A percentile compares a stretch with the other conserved stretches of the same genome.
Evolutionary conservation across 2,888 invertebrate species (phyloP).

Genomic region (Sesia apiformis): DNA sequence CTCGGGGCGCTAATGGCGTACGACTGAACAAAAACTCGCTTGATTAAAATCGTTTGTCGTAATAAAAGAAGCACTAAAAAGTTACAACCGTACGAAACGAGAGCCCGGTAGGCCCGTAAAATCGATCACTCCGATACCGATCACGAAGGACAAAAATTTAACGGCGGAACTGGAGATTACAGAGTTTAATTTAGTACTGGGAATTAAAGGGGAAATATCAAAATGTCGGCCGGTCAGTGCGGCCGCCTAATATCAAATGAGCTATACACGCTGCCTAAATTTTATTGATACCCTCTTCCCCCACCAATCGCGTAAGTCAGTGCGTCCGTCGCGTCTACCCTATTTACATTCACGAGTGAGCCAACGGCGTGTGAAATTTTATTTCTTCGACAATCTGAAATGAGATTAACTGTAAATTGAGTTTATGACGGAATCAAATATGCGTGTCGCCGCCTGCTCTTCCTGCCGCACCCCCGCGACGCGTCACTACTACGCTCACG

Average conservation of each 20-base stretch:
- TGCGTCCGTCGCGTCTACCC: conserved; percentile 25
- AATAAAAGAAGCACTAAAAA: conserved; percentile 72
- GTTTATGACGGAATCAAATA: conserved; percentile 70
- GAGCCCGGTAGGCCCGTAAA: conserved; percentile 64
- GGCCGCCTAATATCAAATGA: conserved; percentile 44
- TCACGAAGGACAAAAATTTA: conserved; percentile 61
- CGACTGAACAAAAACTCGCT: conserved; percentile 67
- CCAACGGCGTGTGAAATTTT: conserved; percentile 68
- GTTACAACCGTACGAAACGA: conserved; percentile 64
- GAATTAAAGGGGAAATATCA: conserved; percentile 50
- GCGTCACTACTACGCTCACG: conserved; percentile 31
- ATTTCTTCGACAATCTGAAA: conserved; percentile 72
- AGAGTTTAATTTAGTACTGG: conserved; percentile 45
- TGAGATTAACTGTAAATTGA: conserved; percentile 72
- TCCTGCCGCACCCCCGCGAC: conserved; percentile 2
- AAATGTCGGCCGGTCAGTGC: conserved; percentile 33
- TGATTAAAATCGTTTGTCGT: conserved; percentile 75
- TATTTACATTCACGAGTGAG: conserved; percentile 59
- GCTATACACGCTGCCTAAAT: conserved; percentile 51
- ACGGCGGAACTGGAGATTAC: conserved; percentile 45
- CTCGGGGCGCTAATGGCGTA: conserved; percentile 61
- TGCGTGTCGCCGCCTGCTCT: conserved; percentile 39
- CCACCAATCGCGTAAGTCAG: conserved; percentile 11
- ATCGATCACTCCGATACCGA: conserved; percentile 67
- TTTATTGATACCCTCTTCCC: conserved; percentile 34